Base-by-base conservation (phyloP, 2,888 invertebrate species). In the Philonicus albiceps region DNA sequence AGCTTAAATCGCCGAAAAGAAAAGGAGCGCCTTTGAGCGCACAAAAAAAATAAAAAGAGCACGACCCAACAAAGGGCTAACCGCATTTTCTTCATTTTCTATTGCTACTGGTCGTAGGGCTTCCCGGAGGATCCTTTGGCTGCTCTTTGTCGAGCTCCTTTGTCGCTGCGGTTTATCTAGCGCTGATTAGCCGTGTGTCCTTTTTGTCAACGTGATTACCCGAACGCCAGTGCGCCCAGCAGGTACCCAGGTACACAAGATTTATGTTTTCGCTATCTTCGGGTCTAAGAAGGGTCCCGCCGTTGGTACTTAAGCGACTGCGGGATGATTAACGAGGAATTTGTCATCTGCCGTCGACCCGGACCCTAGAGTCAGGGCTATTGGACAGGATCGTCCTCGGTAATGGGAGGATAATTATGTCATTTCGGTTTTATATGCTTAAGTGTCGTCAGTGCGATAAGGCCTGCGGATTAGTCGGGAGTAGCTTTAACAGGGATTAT, bases 121-220 rank as follows among this genome's bases (percentile, higher is more conserved):
- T 34, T 72, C 72, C 30, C 31, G 19, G 37, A 31, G 64, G 81
- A 55, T 83, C 64, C 83, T 72, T 53, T 83, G 16, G 34, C 37
- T 31, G 83, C 64, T 43, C 43, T 43, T 78, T 78, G 78, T 37
- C 13, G 27, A 40, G 37, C 22, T 11, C 40, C 27, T 64, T 64
- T 83, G 72, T 83, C 34, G 83, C 30, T 80, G 83, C 72, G 83
- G 83, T 83, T 83, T 83, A 83, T 72, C 83, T 83, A 83, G 64
- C 34, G 64, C 27, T 72, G 83, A 83, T 83, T 83, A 83, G 83
- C 83, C 64, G 72, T 64, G 64, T 83, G 83, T 83, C 72, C 83
- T 83, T 83, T 80, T 83, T 83, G 83, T 83, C 34, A 83, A 72
- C 64, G 83, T 72, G 55, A 83, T 83, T 64, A 37, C 72, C 72